Percentiles rank a stretch among this genome's conserved stretches.
Evolutionary conservation across 2,888 invertebrate genomes (phyloP).

Genomic region (Drosophila aldrichi): DNA sequence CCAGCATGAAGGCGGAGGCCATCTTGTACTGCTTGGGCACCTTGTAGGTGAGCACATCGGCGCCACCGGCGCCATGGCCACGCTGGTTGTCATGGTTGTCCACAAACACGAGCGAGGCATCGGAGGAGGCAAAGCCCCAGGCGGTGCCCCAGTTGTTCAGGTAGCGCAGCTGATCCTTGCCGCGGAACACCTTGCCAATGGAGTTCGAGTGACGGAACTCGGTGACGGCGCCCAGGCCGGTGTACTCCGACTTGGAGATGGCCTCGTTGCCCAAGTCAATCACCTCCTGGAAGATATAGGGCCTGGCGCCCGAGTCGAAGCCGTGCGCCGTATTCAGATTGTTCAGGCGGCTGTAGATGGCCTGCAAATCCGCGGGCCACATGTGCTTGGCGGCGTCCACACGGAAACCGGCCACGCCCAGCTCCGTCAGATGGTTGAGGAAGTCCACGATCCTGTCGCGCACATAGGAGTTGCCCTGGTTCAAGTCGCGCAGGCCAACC

Average conservation of each 20-base stretch:
- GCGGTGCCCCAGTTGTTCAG: slow-evolving; percentile 88
- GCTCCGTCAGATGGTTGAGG: slow-evolving; percentile 84
- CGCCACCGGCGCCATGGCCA: slow-evolving; percentile 88
- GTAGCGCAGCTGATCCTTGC: slow-evolving; percentile 88
- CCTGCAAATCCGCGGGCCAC: slow-evolving; percentile 91
- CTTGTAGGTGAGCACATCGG: slow-evolving; percentile 89
- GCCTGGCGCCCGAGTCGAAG: slow-evolving; percentile 88
- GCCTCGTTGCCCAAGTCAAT: slow-evolving; percentile 88
- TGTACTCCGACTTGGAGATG: slow-evolving; percentile 86
- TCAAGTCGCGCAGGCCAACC: slow-evolving; percentile 91
- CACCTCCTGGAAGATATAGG: slow-evolving; percentile 91
- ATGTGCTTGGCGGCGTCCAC: slow-evolving; percentile 93
- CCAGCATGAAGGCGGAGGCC: slow-evolving; percentile 95
- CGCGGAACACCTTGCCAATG: slow-evolving; percentile 87
- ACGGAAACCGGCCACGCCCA: slow-evolving; percentile 94
- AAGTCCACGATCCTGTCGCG: slow-evolving; percentile 77
- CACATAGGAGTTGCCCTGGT: slow-evolving; percentile 87
- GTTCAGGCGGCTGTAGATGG: slow-evolving; percentile 87
- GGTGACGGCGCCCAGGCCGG: slow-evolving; percentile 88
- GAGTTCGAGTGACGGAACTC: slow-evolving; percentile 88
- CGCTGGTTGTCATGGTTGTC: slow-evolving; percentile 97
- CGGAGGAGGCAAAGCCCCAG: slow-evolving; percentile 89
- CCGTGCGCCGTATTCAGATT: slow-evolving; percentile 88
- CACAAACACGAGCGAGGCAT: slow-evolving; percentile 91
- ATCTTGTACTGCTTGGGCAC: slow-evolving; percentile 89